These are phyloP conservation scores for Euschistus heros DNA, from an alignment of 1,140 invertebrate species.

Conservation along the genomic window DNA sequence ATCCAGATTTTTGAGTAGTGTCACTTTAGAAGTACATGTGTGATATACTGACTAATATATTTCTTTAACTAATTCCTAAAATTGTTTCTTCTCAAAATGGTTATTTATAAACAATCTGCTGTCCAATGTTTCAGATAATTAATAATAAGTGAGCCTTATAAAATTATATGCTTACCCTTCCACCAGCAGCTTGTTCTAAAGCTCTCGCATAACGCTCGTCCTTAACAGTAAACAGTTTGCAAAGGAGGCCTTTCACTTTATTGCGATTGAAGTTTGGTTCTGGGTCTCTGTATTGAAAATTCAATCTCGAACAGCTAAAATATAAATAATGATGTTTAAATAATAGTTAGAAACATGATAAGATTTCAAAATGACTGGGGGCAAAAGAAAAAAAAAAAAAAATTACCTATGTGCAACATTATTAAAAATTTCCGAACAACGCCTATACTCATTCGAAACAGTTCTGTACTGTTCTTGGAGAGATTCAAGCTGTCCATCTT, in stretches of 20 bases:
- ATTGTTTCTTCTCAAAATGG: too few relatives aligned
- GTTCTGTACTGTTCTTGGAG: constrained; percentile 39
- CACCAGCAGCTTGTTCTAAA: constrained; percentile 77
- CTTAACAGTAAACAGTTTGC: constrained; percentile 60
- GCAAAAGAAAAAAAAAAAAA: background rate
- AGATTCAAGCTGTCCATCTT: constrained; percentile 50
- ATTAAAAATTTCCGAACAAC: constrained; percentile 2
- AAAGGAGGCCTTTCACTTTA: constrained; percentile 68
- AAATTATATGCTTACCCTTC: constrained; percentile 46
- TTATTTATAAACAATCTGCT: constrained; percentile 10
- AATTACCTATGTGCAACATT: constrained; percentile 8
- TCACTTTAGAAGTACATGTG: too few relatives aligned
- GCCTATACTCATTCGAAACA: background rate
- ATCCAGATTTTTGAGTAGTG: too few relatives aligned
- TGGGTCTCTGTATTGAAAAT: constrained; percentile 66
- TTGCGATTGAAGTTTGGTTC: constrained; percentile 62
- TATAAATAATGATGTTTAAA: constrained; percentile 9
- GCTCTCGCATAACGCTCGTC: constrained; percentile 66
- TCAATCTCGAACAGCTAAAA: constrained; percentile 42
- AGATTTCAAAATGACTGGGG: background rate
- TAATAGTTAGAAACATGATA: background rate
- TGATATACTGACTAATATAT: too few relatives aligned
- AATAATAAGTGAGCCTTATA: background rate
- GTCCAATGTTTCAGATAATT: background rate
- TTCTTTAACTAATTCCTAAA: too few relatives aligned